Base-by-base conservation (phyloP, 1,140 invertebrate genomes). In the Drosophila triauraria region DNA sequence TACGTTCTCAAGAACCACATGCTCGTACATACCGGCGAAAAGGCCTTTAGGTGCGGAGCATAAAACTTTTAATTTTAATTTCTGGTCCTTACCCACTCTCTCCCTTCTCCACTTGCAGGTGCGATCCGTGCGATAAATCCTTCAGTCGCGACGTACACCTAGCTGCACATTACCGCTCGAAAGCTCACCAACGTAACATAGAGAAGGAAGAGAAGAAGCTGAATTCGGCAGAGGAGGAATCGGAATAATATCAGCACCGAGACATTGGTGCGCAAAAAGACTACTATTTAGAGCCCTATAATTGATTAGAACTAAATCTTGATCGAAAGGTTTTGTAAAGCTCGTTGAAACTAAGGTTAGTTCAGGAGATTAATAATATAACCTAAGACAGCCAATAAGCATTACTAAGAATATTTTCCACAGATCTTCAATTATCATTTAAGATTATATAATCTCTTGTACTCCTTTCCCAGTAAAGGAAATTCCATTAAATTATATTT, bases 1-100 rank as follows among this genome's bases (percentile, higher is more conserved):
- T 82, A 82, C 48, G 67, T 91, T 17, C 43, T 90, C 1, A 85
- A 85, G 46, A 90, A 91, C 40, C 86, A 90, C 50, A 82, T 85
- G 81, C 68, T 90, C 2, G 48, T 85, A 13, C 86, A 91, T 44
- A 80, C 79, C 2, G 86, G 86, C 3, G 78, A 82, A n/a, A 57
- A 75, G 17, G 23, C 50, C n/a, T 91, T 85, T 32, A 74, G 59
- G 42, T 87, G 58, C 17, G 80, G 8, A 60, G 68, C 32, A 10
- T 35, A 2, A 9, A 35, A 35, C 9, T 10, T 35, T 35, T 35
- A 35, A 9, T 35, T 10, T 10, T 3, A 4, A 2, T 9, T 35
- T 30, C 1, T 30, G 5, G 6, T 30, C 0, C 9, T 12, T 35
- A 35, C 10, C 8, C 0, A 35, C 32, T 35, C 25, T 23, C 5